Percentiles rank a stretch among this genome's conserved stretches.
phyloP scores from a whole-genome alignment of 2,113 vertebrate genomes.

The Phrynosoma platyrhinos region DNA sequence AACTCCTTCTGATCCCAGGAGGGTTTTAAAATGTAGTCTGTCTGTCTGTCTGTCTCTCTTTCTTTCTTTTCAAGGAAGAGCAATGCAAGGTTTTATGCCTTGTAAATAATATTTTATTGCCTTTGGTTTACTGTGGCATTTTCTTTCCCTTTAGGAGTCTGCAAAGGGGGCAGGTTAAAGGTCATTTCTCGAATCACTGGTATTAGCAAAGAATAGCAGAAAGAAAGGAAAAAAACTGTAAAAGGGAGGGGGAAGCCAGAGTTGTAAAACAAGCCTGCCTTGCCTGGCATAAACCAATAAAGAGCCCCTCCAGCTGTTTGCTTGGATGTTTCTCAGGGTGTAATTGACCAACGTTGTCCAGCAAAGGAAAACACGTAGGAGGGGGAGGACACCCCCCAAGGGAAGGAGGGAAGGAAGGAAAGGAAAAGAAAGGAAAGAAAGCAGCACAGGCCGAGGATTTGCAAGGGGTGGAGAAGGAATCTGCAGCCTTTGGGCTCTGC shows the following conservation, averaged over 20 bases:
- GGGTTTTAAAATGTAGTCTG: background rate
- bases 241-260: constrained; percentile 77
- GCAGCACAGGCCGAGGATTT: constrained; percentile 45
- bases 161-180: constrained; percentile 81
- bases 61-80: constrained; percentile 73
- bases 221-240: constrained; percentile 72
- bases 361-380: constrained; percentile 22
- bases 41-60: constrained; percentile 28
- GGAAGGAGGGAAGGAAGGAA: constrained; percentile 14
- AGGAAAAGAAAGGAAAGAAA: background rate
- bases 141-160: constrained; percentile 76
- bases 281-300: constrained; percentile 92
- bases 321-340: constrained; percentile 69
- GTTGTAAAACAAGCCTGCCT: constrained; percentile 90
- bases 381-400: constrained; percentile 33
- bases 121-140: constrained; percentile 80
- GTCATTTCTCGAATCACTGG: constrained; percentile 81
- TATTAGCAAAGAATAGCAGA: constrained; percentile 84
- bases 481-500: constrained; percentile 14
- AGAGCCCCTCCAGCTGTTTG: constrained; percentile 85
- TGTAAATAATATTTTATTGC: constrained; percentile 84
- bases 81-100: constrained; percentile 76
- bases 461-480: background rate
- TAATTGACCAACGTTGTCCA: constrained; percentile 60
- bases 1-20: constrained; percentile 32